phyloP scores from a whole-genome alignment of 2,797 vertebrate species.

The Orestias chungarensis region DNA sequence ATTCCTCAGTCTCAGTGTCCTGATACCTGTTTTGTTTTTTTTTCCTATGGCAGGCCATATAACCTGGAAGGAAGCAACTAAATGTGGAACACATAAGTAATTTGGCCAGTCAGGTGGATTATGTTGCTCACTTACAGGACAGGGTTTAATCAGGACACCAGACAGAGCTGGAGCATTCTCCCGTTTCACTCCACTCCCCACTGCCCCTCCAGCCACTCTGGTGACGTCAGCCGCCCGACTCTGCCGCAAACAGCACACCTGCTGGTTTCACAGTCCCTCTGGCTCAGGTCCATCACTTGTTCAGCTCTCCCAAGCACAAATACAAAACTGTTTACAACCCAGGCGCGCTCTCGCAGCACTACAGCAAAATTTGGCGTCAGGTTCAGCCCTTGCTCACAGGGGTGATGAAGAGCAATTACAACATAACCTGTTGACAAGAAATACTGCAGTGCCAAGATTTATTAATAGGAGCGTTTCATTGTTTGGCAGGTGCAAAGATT shows the following conservation, averaged over 20 bases:
- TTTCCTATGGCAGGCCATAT: slow-evolving; percentile 15
- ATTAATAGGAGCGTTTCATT: slow-evolving; percentile 23
- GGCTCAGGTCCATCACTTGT: slow-evolving; percentile 64
- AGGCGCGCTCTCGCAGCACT: slow-evolving; percentile 47
- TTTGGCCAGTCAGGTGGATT: slow-evolving; percentile 42
- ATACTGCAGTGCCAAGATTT: slow-evolving; percentile 27
- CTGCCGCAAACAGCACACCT: slow-evolving; percentile 79
- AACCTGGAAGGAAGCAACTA: slow-evolving; percentile 28
- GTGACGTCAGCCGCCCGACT: slow-evolving; percentile 74
- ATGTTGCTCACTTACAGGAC: slow-evolving; percentile 8
- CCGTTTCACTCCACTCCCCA: slow-evolving; percentile 54
- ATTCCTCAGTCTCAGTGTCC: slow-evolving; percentile 59
- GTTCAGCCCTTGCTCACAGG: slow-evolving; percentile 17
- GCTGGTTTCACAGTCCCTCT: slow-evolving; percentile 70
- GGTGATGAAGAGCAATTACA: slow-evolving; percentile 2
- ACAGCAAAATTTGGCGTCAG: slow-evolving; percentile 38
- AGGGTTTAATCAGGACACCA: slow-evolving; percentile 46
- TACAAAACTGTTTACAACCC: slow-evolving; percentile 68
- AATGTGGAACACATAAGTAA: slow-evolving; percentile 35
- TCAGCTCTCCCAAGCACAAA: slow-evolving; percentile 52
- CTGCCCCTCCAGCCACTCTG: slow-evolving; percentile 48
- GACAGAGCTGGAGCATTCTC: slow-evolving; percentile 51
- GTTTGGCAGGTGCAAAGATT: slow-evolving; percentile 28
- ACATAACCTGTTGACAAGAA: slow-evolving; percentile 13
- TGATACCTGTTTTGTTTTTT: slow-evolving; percentile 38